Evolutionary conservation across 2,797 vertebrate species (phyloP).

Genomic region (Rhabdophis nuchalis): DNA sequence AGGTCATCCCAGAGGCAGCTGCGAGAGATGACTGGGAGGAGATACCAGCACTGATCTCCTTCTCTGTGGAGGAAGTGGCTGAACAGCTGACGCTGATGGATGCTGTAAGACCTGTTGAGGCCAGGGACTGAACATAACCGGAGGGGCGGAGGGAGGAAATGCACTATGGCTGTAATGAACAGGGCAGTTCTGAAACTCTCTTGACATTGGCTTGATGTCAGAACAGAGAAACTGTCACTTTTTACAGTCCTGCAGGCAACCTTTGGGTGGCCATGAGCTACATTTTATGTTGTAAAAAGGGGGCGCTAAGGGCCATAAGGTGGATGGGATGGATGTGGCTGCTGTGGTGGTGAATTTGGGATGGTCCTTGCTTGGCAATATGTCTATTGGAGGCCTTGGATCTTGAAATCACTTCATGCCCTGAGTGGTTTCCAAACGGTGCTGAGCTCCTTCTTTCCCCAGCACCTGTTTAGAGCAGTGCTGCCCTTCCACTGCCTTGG

Average conservation of each 20-base stretch:
- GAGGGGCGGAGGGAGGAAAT: neutral
- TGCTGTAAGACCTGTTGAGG: conserved; percentile 62
- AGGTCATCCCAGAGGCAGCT: conserved; percentile 55
- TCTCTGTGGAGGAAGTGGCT: conserved; percentile 70
- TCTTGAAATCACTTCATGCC: neutral
- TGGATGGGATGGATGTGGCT: neutral
- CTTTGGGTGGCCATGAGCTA: neutral
- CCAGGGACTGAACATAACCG: accelerated
- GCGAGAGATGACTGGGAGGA: conserved; percentile 54
- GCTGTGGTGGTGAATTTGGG: neutral
- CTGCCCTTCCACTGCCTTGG: conserved; percentile 82
- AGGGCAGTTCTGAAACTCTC: neutral
- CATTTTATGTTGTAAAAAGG: neutral
- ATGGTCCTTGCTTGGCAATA: neutral
- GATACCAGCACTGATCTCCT: conserved; percentile 71
- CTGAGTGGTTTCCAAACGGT: neutral
- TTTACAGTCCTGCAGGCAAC: neutral
- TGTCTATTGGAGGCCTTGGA: neutral
- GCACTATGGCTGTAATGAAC: neutral
- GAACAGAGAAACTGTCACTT: neutral
- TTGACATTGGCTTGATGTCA: neutral
- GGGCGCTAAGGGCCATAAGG: neutral
- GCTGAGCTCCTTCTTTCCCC: neutral
- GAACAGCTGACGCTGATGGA: conserved; percentile 80
- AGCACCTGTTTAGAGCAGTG: conserved; percentile 80